phyloP scores from a whole-genome alignment of 64 coral and sea anemone species.

The Montipora foliosa region DNA sequence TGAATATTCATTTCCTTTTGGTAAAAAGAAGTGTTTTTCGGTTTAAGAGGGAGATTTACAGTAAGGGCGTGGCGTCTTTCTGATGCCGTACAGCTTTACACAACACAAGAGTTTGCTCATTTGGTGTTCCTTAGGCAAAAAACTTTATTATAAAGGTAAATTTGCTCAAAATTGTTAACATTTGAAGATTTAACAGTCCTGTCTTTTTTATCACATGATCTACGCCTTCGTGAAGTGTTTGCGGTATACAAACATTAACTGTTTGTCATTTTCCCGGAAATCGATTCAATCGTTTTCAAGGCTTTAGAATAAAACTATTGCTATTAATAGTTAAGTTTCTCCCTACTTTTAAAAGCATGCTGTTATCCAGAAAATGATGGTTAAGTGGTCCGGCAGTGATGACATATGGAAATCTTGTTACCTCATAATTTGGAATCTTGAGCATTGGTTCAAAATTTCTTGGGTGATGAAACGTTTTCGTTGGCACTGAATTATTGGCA shows the following conservation, averaged over 20 bases:
- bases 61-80: neutral
- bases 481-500: neutral
- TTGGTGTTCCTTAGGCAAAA: neutral
- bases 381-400: neutral
- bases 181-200: neutral
- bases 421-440: neutral
- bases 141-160: neutral
- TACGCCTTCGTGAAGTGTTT: neutral
- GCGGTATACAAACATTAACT: neutral
- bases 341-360: neutral
- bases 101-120: neutral
- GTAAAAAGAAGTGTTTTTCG: neutral
- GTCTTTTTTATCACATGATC: neutral
- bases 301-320: neutral
- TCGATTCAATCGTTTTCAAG: constrained; percentile 5
- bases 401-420: neutral
- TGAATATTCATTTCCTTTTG: neutral
- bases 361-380: neutral
- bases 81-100: neutral
- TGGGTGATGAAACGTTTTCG: no score
- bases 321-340: neutral
- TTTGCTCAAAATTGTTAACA: neutral
- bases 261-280: constrained; percentile 16
- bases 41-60: neutral
- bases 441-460: neutral